Evolutionary conservation across 2,113 vertebrate genomes (phyloP), one percentile per base, ranked within the genome.

Genomic region (Hippocampus guttulatus): DNA sequence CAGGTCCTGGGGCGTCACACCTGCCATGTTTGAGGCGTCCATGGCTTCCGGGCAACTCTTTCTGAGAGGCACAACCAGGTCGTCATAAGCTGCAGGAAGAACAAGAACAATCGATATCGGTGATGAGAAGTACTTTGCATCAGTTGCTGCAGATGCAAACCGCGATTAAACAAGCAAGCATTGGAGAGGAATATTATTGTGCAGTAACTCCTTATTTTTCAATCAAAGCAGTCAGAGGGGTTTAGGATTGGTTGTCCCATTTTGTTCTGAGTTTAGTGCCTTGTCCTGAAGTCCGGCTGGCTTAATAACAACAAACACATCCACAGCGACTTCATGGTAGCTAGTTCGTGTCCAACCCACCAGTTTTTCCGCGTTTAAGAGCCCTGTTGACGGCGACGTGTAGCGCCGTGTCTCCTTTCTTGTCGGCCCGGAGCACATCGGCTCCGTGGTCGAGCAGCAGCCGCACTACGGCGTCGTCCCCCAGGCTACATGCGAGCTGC

Each of bases 1-100:
- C 71, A 95, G 87, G 8, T 95, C 93, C 21, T 84, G 75, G 0
- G 94, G 94, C 2, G 93, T 94, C 73, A 95, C 86, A 62, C 94
- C 95, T 6, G 92, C 91, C 58, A 71, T 88, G 69, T 95, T 95
- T 1, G 88, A 70, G 30, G 81, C 73, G 1, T 77, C 85, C 90
- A 95, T 85, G 23, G 94, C 93, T 3, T 88, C 86, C 0, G 94
- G 94, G 64, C 93, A 94, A 65, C 71, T 78, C 9, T 81, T 88
- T 57, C 68, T 81, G 15, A 95, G 83, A 1, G 94, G 94, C 30
- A 94, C 84, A 23, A 95, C 93, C 69, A 96, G 84, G 70, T 94
- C 93, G 2, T 90, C 85, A 58, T 91, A 95, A 4, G 80, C 94
- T 95, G 68, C 2, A 47, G 33, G 8, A 57, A 7, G 43, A 58